These are phyloP conservation scores for Heliothis peltigera DNA, from an alignment of 2,888 invertebrate genomes.

Conservation along the genomic window DNA sequence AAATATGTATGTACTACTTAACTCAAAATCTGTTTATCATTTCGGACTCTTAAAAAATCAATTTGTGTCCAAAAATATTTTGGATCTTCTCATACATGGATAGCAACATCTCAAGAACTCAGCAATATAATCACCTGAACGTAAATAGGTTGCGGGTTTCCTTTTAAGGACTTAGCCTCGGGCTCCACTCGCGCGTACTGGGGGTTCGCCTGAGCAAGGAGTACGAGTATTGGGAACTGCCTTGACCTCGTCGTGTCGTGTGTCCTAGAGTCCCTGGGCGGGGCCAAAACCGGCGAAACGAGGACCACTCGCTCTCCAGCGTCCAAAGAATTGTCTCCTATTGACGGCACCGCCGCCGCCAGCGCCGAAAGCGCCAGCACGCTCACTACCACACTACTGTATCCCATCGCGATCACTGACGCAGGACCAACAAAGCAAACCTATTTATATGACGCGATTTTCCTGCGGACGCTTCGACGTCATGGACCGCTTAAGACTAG, in stretches of 20 bases:
- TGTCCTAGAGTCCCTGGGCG: slow-evolving; percentile 79
- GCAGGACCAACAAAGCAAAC: slow-evolving; percentile 78
- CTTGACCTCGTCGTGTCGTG: slow-evolving; percentile 79
- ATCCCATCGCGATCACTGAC: slow-evolving; percentile 85
- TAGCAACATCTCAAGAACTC: neutral
- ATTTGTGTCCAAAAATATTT: too few species aligned
- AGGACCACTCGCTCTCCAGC: slow-evolving; percentile 78
- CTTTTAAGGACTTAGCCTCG: slow-evolving; percentile 78
- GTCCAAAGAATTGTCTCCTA: slow-evolving; percentile 80
- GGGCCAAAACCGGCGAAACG: slow-evolving; percentile 84
- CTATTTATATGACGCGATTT: slow-evolving; percentile 85
- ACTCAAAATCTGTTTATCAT: too few species aligned
- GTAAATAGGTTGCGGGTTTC: slow-evolving; percentile 79
- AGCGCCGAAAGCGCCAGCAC: slow-evolving; percentile 74
- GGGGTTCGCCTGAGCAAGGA: slow-evolving; percentile 74
- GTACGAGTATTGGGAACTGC: slow-evolving; percentile 84
- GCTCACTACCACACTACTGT: slow-evolving; percentile 76
- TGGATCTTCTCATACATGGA: too few species aligned
- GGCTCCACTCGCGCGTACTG: slow-evolving; percentile 69
- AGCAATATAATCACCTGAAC: slow-evolving; percentile 77
- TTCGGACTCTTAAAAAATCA: too few species aligned
- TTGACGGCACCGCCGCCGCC: slow-evolving; percentile 73
- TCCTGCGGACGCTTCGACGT: slow-evolving; percentile 76
- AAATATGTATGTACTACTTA: too few species aligned
- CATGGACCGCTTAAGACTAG: slow-evolving; percentile 66